Conservation (phyloP, 2,113 vertebrate species). For the Limnothrissa miodon region DNA sequence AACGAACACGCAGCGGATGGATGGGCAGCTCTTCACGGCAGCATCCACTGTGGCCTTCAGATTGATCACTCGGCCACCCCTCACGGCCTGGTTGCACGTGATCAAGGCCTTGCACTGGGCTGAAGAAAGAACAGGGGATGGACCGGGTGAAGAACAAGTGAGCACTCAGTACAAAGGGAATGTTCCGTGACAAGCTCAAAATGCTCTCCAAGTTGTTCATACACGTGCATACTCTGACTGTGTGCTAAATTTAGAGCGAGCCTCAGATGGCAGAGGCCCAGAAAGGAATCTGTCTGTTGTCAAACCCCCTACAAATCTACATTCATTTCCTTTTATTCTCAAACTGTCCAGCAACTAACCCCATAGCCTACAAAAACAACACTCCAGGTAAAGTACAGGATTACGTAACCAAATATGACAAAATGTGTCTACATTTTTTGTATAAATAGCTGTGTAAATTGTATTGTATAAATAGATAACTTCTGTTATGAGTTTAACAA, state of each 20-base stretch:
- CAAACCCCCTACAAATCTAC: not conserved
- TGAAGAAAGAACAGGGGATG: slow-evolving; percentile 44
- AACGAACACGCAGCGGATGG: slow-evolving; percentile 78
- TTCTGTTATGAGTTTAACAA: not conserved
- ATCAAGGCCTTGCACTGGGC: slow-evolving; percentile 87
- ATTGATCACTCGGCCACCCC: slow-evolving; percentile 76
- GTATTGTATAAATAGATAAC: not conserved
- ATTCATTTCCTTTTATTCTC: not conserved
- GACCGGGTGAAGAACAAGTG: not conserved
- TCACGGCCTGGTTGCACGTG: slow-evolving; percentile 84
- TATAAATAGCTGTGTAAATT: not conserved
- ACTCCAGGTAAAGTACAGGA: not conserved
- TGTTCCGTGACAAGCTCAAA: not conserved
- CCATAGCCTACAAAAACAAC: not conserved
- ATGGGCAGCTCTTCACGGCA: slow-evolving; percentile 80
- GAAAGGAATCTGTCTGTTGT: not conserved
- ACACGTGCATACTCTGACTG: not conserved
- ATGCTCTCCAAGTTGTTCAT: not conserved
- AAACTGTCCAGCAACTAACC: not conserved
- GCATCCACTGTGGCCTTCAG: slow-evolving; percentile 83
- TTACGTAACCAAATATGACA: not conserved
- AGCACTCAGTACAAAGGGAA: not conserved
- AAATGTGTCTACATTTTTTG: not conserved
- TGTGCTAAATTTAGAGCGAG: not conserved
- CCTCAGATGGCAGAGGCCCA: not conserved